These are phyloP conservation scores for Galaxea fascicularis DNA, from an alignment of 92 coral and sea anemone species.

Conservation along the genomic window DNA sequence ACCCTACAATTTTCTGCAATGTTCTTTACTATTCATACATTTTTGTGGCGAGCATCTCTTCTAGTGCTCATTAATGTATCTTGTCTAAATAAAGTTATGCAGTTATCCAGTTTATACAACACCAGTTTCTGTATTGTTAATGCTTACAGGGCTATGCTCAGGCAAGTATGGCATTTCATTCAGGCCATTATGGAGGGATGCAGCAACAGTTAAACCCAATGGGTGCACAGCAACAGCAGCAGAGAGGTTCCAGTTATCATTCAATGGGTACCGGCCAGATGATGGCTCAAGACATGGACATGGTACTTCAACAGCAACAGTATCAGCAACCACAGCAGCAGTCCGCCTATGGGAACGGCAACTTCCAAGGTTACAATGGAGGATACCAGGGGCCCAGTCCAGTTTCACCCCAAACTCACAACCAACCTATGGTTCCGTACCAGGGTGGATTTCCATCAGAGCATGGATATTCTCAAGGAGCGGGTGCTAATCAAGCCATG, in stretches of 20 bases:
- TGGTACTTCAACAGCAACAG: slow-evolving; percentile 60
- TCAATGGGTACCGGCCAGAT: slow-evolving; percentile 63
- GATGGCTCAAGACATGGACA: slow-evolving; percentile 80
- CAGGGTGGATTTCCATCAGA: slow-evolving; percentile 52
- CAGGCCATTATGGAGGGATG: slow-evolving; percentile 35
- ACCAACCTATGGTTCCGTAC: slow-evolving; percentile 57
- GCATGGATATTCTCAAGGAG: slow-evolving; percentile 15
- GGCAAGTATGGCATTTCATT: slow-evolving; percentile 28
- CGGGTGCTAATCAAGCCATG: slow-evolving; percentile 10
- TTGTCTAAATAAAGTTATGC: no score
- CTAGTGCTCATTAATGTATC: no score
- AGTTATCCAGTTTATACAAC: no score
- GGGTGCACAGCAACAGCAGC: slow-evolving; percentile 38
- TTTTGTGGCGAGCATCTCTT: no score
- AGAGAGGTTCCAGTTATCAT: slow-evolving; percentile 50
- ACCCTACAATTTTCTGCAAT: no score
- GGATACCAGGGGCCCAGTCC: slow-evolving; percentile 58
- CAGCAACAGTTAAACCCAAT: slow-evolving; percentile 38
- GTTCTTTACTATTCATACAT: no score
- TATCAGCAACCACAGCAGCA: slow-evolving; percentile 47
- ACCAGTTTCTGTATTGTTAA: not conserved
- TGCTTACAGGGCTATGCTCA: slow-evolving; percentile 28
- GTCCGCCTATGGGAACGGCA: slow-evolving; percentile 47
- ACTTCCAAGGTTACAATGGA: slow-evolving; percentile 64
- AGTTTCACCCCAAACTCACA: slow-evolving; percentile 48